A percentile compares a stretch with the other conserved stretches of the same genome.
Evolutionary conservation across 2,888 invertebrate genomes (phyloP).

Genomic region (Doris montereyensis): DNA sequence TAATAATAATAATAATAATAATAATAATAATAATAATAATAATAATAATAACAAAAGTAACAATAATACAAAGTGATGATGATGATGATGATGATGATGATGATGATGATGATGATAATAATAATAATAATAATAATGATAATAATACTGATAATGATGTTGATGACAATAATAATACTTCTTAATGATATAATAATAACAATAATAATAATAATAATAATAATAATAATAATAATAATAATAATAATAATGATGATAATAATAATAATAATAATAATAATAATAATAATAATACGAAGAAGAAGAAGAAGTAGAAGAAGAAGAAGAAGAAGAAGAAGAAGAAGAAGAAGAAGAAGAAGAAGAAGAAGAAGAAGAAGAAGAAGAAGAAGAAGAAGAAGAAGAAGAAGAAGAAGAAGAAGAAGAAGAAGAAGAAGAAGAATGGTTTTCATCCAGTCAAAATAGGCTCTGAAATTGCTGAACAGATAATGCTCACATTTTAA

Average conservation of each 20-base stretch:
- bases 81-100: constrained; percentile 7
- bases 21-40: background rate
- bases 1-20: background rate
- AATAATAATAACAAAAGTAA: background rate
- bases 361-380: no score
- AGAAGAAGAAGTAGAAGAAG: background rate
- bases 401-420: no score
- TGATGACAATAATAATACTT: background rate
- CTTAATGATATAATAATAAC: background rate
- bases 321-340: no score
- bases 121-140: constrained; percentile 6
- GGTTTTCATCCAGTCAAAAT: no score
- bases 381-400: no score
- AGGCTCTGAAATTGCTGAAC: no score
- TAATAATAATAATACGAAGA: background rate
- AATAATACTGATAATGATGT: background rate
- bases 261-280: background rate
- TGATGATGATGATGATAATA: constrained; percentile 14
- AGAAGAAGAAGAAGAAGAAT: no score
- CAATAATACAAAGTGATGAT: background rate
- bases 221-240: background rate
- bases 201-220: background rate
- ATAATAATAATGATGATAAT: background rate
- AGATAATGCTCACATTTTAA: no score
- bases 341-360: no score